phyloP scores from a whole-genome alignment of 2,797 vertebrate genomes.

The Crotalus adamanteus region DNA sequence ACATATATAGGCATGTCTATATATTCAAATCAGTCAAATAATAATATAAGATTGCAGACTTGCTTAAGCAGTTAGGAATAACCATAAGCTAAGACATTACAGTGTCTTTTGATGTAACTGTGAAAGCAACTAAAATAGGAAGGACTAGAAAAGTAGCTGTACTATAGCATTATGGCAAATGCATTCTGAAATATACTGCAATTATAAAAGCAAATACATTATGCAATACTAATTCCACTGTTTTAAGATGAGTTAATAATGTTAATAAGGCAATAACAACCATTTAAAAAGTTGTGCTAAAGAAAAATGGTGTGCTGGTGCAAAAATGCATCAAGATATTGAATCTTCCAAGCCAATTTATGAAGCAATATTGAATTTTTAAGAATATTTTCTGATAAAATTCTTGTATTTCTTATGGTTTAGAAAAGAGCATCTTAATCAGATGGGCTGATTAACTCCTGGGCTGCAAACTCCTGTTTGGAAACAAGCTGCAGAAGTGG shows the following conservation, averaged over 20 bases:
- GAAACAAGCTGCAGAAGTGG: not conserved
- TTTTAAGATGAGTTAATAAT: not conserved
- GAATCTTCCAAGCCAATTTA: not conserved
- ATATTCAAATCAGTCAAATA: not conserved
- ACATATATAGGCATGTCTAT: not conserved
- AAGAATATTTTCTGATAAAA: not conserved
- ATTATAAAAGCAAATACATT: not conserved
- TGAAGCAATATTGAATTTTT: not conserved
- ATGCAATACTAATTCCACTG: not conserved
- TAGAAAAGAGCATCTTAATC: not conserved
- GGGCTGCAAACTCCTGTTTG: not conserved
- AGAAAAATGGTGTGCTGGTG: not conserved
- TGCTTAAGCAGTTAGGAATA: not conserved
- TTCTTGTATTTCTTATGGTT: not conserved
- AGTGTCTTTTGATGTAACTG: not conserved
- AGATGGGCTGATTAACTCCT: not conserved
- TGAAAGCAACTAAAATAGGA: not conserved
- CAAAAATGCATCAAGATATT: not conserved
- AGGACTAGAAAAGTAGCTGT: not conserved
- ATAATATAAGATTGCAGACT: not conserved
- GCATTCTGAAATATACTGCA: not conserved
- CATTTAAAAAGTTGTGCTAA: not conserved
- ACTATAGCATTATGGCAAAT: not conserved
- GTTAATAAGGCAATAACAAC: not conserved
- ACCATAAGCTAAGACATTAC: not conserved